Base-by-base conservation (phyloP, 2,113 vertebrate species). In the Macrotis lagotis region DNA sequence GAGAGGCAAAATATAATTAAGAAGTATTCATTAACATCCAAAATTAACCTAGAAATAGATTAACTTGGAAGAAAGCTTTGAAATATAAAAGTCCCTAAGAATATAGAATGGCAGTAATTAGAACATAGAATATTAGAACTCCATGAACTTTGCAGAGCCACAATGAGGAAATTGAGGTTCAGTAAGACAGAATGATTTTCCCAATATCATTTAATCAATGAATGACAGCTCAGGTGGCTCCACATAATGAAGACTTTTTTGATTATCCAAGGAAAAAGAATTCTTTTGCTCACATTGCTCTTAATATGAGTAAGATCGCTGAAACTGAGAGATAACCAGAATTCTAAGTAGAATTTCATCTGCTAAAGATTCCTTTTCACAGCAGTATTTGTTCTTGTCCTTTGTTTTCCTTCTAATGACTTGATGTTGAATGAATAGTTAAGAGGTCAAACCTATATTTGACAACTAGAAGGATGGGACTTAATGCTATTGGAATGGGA, bases 321-420 rank as follows among this genome's bases (percentile, higher is more conserved):
- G 66, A 83, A 83, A 44, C 19, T 74, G 59, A 83, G 66, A 44
- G 0, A n/a, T 16, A 92, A 19, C 50, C 53, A 25, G 90, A 51
- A 91, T 91, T 95, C 92, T 83, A 95, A 89, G 37, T 50, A 88
- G 74, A 66, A 92, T 50, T 94, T 89, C 44, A 92, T 55, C 25
- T 88, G 3, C 55, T 47, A 89, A 92, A 49, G 48, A 55, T 92
- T 48, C 25, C 88, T 83, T 3, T 74, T 48, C 31, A 51, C 31
- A 26, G 26, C 48, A 11, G 37, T 51, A 25, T 90, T 90, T 53
- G 0, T 24, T 92, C 1, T 94, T 83, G 92, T 93, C 89, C 49
- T 55, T 83, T 83, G n/a, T 83, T 8, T 66, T 66, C 28, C 31
- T 66, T 44, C n/a, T 83, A 44, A 83, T 44, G 37, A n/a, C n/a